These are phyloP conservation scores for Eptatretus burgeri DNA, from an alignment of 2,113 vertebrate genomes.

Conservation along the genomic window DNA sequence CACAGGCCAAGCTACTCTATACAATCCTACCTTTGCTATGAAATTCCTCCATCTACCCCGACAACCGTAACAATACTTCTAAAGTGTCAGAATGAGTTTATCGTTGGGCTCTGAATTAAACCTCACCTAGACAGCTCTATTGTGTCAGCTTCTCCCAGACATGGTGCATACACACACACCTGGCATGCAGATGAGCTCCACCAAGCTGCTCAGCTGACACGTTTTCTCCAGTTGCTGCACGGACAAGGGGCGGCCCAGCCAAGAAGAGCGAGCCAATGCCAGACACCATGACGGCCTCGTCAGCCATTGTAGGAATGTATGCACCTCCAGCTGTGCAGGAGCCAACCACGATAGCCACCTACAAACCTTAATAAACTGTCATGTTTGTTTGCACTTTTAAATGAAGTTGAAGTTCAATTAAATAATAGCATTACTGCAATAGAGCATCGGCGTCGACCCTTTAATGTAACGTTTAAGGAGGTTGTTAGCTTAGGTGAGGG, in stretches of 20 bases:
- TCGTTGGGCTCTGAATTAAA: conserved; percentile 1
- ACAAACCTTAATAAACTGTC: conserved; percentile 6
- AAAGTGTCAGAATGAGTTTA: background rate
- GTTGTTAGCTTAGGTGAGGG: too few relatives aligned
- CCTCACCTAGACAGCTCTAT: background rate
- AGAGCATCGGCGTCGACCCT: too few relatives aligned
- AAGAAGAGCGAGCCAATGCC: conserved; percentile 41
- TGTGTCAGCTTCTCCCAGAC: background rate
- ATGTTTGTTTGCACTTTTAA: too few relatives aligned
- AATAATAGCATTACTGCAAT: too few relatives aligned
- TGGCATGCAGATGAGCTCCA: conserved; percentile 32
- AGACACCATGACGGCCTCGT: conserved; percentile 36
- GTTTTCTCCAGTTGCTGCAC: conserved; percentile 42
- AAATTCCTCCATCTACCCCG: too few relatives aligned
- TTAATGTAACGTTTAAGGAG: too few relatives aligned
- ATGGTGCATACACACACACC: conserved; percentile 14
- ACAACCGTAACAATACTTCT: too few relatives aligned
- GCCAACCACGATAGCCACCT: conserved; percentile 48
- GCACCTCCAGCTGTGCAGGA: conserved; percentile 45
- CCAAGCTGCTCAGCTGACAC: conserved; percentile 37
- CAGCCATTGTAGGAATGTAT: conserved; percentile 38
- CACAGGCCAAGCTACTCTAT: too few relatives aligned
- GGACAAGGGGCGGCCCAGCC: conserved; percentile 46
- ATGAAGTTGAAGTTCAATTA: too few relatives aligned
- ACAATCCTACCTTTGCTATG: too few relatives aligned